Evolutionary conservation across 2,797 vertebrate species (phyloP).

Genomic region (Mus caroli): DNA sequence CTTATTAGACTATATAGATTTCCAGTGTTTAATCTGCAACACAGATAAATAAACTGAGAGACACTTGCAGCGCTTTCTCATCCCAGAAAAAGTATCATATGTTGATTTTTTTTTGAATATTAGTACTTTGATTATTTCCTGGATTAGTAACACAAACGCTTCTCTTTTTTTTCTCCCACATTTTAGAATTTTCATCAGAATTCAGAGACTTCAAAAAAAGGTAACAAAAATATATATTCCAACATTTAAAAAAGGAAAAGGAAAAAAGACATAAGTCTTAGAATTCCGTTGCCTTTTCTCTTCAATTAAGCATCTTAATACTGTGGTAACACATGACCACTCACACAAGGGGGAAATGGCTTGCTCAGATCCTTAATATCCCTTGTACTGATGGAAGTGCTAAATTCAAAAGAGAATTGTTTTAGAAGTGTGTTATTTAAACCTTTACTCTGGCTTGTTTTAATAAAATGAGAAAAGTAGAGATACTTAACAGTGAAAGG

Average conservation of each 20-base stretch:
- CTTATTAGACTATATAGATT: conserved; percentile 22
- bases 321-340: neutral
- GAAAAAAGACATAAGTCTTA: neutral
- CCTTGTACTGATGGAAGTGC: neutral
- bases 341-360: neutral
- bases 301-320: neutral
- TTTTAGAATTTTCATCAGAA: conserved; percentile 73
- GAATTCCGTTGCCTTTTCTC: neutral
- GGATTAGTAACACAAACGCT: conserved; percentile 38
- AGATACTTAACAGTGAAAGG: neutral
- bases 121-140: conserved; percentile 2
- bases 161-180: conserved; percentile 10
- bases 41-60: neutral
- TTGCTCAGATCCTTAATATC: neutral
- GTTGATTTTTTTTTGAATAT: neutral
- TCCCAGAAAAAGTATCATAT: neutral
- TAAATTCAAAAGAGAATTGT: neutral
- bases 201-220: conserved; percentile 70
- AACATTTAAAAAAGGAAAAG: neutral
- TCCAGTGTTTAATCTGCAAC: conserved; percentile 25
- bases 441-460: neutral
- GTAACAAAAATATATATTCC: conserved; percentile 60
- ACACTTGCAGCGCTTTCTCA: conserved; percentile 6
- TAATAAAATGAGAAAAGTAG: neutral
- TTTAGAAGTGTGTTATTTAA: neutral